Evolutionary conservation across 2,888 invertebrate species (phyloP), one percentile per base, ranked within the genome.

Genomic region (Tetramorium bicarinatum): DNA sequence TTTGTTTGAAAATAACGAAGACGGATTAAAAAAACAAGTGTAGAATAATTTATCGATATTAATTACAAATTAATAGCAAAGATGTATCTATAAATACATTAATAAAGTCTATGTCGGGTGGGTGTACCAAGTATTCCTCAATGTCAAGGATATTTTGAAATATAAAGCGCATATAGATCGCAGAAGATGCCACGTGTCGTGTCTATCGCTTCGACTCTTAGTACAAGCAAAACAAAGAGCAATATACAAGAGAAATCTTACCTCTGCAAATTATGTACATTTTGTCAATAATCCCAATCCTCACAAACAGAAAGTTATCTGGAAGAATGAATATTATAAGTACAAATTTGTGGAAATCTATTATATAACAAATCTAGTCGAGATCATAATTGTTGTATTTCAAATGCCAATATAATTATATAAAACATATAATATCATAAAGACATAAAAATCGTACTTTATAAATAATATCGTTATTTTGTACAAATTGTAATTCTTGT

Each of bases 121-220:
- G 11, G n/a, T 52, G 25, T 52, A 62, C n/a, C 15, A 41, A 34
- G 44, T 59, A 21, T 34, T 21, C 44, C 21, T 18, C 21, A 34
- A 49, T 47, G 47, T 80, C 38, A 71, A 21, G 38, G 13, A 71
- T 49, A 59, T 69, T 69, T 77, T 69, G 18, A 77, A 79, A 61
- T 18, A 15, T 59, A 47, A 79, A 71, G 8, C 11, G 18, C 4
- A 47, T 44, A 44, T 41, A 79, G 69, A 47, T 79, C 44, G 34
- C 18, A 13, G 11, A 47, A n/a, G 15, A 49, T 2, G 59, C 47
- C 59, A 71, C 49, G 71, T 49, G 1, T 80, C 21, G 29, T 15
- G 21, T 49, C 8, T 54, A 18, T 29, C 7, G 11, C 18, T 38
- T 71, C 15, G n/a, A 41, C 11, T 41, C 6, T 44, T n/a, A 11